These are phyloP conservation scores for Sinocyclocheilus grahami DNA, from an alignment of 2,113 vertebrate genomes.

Conservation along the genomic window DNA sequence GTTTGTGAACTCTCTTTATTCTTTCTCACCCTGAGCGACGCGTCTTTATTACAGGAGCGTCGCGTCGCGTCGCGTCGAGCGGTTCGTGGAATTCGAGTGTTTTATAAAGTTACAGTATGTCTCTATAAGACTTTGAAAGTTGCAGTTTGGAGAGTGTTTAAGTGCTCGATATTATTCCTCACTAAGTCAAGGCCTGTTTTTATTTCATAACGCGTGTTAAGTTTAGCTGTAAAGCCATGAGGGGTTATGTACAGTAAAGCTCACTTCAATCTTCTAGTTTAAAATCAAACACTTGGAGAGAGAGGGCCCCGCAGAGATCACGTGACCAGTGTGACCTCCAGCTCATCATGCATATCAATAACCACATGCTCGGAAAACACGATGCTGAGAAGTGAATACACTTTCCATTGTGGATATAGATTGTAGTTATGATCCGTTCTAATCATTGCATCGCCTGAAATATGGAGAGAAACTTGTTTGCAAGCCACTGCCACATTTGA, in stretches of 20 bases:
- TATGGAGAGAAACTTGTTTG: neutral
- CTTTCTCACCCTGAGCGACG: neutral
- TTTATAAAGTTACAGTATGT: neutral
- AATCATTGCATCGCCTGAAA: neutral
- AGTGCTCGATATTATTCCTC: neutral
- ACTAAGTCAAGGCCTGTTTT: neutral
- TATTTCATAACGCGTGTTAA: neutral
- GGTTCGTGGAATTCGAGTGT: no score
- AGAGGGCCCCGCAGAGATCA: slow-evolving; percentile 14
- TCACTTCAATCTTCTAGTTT: neutral
- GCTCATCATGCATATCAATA: slow-evolving; percentile 38
- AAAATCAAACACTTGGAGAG: slow-evolving; percentile 32
- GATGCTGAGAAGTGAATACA: neutral
- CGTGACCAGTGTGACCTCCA: slow-evolving; percentile 22
- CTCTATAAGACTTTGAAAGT: neutral
- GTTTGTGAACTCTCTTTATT: neutral
- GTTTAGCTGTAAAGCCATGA: neutral
- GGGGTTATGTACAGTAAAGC: neutral
- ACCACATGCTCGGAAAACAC: neutral
- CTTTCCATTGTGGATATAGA: neutral
- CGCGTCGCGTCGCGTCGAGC: neutral
- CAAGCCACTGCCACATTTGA: neutral
- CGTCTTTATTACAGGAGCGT: slow-evolving; percentile 1
- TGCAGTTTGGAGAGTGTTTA: no score
- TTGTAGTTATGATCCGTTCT: neutral